Evolutionary conservation across 1,140 invertebrate genomes (phyloP), one percentile per base, ranked within the genome.

Genomic region (Papilio aristodemus): DNA sequence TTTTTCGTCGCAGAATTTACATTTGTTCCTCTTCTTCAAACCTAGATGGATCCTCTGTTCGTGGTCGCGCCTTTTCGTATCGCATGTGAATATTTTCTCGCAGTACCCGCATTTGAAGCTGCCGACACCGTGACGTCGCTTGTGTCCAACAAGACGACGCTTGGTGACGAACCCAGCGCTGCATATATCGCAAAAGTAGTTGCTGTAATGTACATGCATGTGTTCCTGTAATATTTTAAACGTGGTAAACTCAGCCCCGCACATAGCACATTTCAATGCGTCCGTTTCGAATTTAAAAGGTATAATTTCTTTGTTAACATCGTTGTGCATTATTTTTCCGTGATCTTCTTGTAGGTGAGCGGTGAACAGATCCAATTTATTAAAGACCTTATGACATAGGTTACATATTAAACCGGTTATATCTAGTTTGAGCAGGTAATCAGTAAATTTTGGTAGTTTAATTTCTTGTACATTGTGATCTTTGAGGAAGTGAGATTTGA

Each of bases 161-260:
- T 81, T 74, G 2, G 72, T 82, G 32, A 86, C 74, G 46, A 83
- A 90, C 0, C 76, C 78, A 9, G 96, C 96, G 0, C 92, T 92
- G 81, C 97, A 97, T 5, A 95, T 92, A 63, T 96, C 95, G 76
- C 96, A 97, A 69, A 95, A 93, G 77, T 95, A 96, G 25, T 80
- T 86, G n/a, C 81, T 80, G 17, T 84, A 87, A 68, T 93, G 91
- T 0, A 84, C 75, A 39, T 85, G 84, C 84, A 91, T 86, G 22
- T 92, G 92, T 32, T 74, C 67, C 19, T 71, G 70, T 6, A 78
- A 38, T 11, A 68, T 57, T 62, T 80, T 78, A 38, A 78, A 76
- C 2, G 57, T 68, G 0, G 57, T 27, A 36, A 74, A 74, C 10
- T 67, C 50, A 8, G 69, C 58, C 17, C 14, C 17, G 13, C 77